These are phyloP conservation scores for Alloscopus bannaensis DNA, from an alignment of 2,888 invertebrate species.

Conservation along the genomic window DNA sequence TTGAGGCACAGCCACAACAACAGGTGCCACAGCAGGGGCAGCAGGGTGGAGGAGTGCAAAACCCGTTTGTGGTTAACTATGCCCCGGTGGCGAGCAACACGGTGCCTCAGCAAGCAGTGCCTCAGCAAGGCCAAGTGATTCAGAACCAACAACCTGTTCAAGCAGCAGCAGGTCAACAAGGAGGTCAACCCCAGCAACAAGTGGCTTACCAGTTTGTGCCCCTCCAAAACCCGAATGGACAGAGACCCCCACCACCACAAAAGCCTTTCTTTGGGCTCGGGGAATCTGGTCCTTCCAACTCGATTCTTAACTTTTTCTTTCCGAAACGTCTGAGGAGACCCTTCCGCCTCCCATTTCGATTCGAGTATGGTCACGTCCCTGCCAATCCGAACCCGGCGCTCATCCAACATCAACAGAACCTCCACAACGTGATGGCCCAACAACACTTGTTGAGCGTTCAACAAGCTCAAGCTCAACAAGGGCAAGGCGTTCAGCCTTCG, in stretches of 20 bases:
- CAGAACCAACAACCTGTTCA: conserved; percentile 22
- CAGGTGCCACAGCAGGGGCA: no score
- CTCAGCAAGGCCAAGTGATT: background rate
- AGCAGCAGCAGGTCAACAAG: background rate
- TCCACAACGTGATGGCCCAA: conserved; percentile 45
- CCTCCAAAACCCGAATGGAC: conserved; percentile 33
- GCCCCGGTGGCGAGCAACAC: conserved; percentile 20
- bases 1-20: conserved; percentile 48
- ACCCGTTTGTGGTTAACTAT: conserved; percentile 34
- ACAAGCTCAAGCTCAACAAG: conserved; percentile 18
- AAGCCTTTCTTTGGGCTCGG: conserved; percentile 44
- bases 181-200: conserved; percentile 33
- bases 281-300: conserved; percentile 43
- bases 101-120: conserved; percentile 19
- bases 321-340: conserved; percentile 44
- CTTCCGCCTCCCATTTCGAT: conserved; percentile 51
- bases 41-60: conserved; percentile 48
- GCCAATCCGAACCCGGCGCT: conserved; percentile 12
- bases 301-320: conserved; percentile 54
- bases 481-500: background rate
- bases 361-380: conserved; percentile 37
- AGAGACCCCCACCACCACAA: conserved; percentile 47
- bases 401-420: conserved; percentile 53
- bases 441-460: conserved; percentile 44
- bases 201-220: background rate